Evolutionary conservation across 2,113 vertebrate species (phyloP).

Genomic region (Tor tambroides): DNA sequence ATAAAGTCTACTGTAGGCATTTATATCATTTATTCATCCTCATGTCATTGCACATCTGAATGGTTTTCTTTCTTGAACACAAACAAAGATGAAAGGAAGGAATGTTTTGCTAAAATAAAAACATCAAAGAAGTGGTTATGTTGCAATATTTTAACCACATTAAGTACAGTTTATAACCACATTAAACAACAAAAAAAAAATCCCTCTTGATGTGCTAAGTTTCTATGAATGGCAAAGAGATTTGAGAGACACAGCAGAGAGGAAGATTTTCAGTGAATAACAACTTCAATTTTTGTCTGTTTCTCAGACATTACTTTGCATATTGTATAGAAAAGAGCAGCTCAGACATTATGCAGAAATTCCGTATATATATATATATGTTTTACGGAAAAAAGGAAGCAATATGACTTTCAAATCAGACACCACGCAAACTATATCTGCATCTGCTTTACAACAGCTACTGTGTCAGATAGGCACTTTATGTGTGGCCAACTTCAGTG

Average conservation of each 20-base stretch:
- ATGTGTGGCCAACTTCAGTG: not conserved
- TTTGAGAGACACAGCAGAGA: not conserved
- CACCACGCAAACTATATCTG: not conserved
- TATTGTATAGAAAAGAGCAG: not conserved
- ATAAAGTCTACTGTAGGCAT: not conserved
- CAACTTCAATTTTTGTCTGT: not conserved
- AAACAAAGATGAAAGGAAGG: not conserved
- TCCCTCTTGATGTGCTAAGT: not conserved
- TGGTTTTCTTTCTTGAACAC: not conserved
- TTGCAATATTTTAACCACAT: not conserved
- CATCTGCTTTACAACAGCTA: not conserved
- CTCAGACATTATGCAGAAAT: not conserved
- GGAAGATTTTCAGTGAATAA: not conserved
- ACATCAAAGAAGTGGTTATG: not conserved
- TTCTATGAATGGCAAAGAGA: not conserved
- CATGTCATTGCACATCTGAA: not conserved
- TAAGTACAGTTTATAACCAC: not conserved
- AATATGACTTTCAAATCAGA: not conserved
- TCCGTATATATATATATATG: not conserved
- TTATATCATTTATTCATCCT: not conserved
- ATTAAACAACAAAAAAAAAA: not conserved
- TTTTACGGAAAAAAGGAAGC: not conserved
- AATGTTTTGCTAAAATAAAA: not conserved
- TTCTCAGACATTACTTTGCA: not conserved
- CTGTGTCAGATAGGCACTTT: not conserved